phyloP scores from a whole-genome alignment of 2,113 vertebrate genomes.

The Malurus melanocephalus region DNA sequence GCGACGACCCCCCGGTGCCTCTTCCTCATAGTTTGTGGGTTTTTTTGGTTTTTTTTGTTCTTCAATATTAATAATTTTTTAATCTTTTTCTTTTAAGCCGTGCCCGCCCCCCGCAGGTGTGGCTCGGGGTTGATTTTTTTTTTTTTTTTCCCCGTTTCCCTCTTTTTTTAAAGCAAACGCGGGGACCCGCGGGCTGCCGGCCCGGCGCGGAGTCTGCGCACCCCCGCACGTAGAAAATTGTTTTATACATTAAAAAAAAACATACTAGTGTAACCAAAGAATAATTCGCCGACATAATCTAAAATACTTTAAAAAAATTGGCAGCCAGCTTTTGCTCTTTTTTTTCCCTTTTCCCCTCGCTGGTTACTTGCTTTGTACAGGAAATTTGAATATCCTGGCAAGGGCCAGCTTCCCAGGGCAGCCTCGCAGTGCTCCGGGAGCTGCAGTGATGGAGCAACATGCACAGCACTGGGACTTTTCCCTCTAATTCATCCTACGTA shows the following conservation, averaged over 20 bases:
- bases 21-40: neutral
- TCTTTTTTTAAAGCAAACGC: neutral
- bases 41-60: no score
- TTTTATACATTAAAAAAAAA: neutral
- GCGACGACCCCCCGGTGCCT: neutral
- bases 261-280: neutral
- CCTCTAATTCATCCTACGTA: neutral
- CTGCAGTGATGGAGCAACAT: neutral
- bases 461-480: accelerated
- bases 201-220: neutral
- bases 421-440: neutral
- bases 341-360: neutral
- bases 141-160: neutral
- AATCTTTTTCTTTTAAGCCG: neutral
- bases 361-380: slow-evolving; percentile 33
- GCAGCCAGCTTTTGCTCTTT: neutral
- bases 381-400: slow-evolving; percentile 51
- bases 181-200: neutral
- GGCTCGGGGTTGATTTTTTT: neutral
- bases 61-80: neutral
- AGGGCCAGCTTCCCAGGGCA: neutral
- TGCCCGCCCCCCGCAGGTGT: neutral
- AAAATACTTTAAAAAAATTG: neutral
- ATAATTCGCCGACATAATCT: neutral
- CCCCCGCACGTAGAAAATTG: neutral